Conservation (phyloP, 2,113 vertebrate genomes). For the Pyxicephalus adspersus region DNA sequence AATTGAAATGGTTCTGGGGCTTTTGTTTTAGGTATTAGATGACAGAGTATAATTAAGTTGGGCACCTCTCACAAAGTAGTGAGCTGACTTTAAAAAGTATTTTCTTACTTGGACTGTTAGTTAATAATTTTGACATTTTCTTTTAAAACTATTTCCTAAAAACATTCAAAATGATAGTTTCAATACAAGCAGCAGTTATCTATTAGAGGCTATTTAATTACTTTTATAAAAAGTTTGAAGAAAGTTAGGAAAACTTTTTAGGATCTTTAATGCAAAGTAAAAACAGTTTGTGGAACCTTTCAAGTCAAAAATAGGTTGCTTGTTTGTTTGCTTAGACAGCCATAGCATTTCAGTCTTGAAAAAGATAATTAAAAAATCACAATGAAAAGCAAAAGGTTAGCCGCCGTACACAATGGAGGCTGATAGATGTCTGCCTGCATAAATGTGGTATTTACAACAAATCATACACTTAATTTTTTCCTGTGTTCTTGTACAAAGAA, state of each 20-base stretch:
- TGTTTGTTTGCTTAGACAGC: not conserved
- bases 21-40: not conserved
- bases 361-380: not conserved
- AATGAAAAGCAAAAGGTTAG: not conserved
- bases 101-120: not conserved
- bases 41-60: conserved; percentile 17
- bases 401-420: not conserved
- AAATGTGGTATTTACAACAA: too few species aligned
- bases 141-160: not conserved
- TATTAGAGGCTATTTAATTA: not conserved
- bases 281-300: not conserved
- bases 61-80: not conserved
- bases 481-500: too few species aligned
- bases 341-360: not conserved
- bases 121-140: not conserved
- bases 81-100: not conserved
- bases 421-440: not conserved
- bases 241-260: not conserved
- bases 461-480: too few species aligned
- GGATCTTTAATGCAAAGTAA: not conserved
- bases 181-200: not conserved
- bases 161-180: not conserved
- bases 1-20: too few species aligned
- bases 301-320: too few species aligned
- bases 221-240: not conserved